Evolutionary conservation across 2,113 vertebrate genomes (phyloP), one percentile per base, ranked within the genome.

Genomic region (Glareola pratincola): DNA sequence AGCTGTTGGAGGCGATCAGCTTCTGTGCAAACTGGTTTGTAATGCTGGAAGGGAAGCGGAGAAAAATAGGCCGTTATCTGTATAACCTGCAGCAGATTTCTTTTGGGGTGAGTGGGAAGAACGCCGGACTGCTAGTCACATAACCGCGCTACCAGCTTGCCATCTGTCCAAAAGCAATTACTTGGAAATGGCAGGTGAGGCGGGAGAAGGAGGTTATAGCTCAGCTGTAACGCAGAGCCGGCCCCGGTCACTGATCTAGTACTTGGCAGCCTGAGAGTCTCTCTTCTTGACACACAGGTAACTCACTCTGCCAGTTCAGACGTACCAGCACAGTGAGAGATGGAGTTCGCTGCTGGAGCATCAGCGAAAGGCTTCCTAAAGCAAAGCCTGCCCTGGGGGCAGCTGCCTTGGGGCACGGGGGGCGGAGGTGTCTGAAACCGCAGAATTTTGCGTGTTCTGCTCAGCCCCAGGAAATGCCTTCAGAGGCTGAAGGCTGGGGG

Each of bases 131-230:
- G 64, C 68, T 56, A 47, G 73, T 85, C 76, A 43, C 94, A 78
- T 51, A 72, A 36, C 43, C 51, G 23, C 1, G 1, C 57, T 74
- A 12, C 72, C 72, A 22, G 82, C 91, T 82, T 82, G 36, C 94
- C 93, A 97, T 97, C 95, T 92, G 90, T 96, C 97, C 95, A 92
- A 97, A 97, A 96, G 93, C 97, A 97, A 97, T 97, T 96, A 96
- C 96, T 29, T 88, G 83, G 71, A 51, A 62, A 34, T 86, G 95
- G 94, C 96, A 97, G 85, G 85, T 91, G 53, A 92, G 94, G 48
- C 1, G 22, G 87, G 43, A 92, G 77, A 57, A 72, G 1, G 15
- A 87, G 87, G 93, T 63, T 51, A 93, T 96, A 95, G 80, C 93
- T 96, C 93, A 93, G 76, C 85, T 22, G 88, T 56, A 76, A 63